Conservation (phyloP, 2,888 invertebrate genomes). For the Agrypnus murinus region DNA sequence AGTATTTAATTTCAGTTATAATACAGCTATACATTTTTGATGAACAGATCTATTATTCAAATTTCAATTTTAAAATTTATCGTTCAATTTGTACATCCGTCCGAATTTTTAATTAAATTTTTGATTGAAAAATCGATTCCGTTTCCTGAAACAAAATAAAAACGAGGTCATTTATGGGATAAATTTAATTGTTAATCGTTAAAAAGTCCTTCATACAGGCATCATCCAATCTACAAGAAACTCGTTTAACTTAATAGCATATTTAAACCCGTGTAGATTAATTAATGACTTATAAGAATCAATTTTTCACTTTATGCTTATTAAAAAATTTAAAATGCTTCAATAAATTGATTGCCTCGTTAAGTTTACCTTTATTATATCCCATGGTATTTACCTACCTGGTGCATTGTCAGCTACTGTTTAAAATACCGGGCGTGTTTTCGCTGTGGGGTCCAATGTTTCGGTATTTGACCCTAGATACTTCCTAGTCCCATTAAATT, state of each 20-base stretch:
- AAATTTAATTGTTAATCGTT: too few relatives aligned
- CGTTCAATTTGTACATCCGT: too few relatives aligned
- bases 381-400: slow-evolving; percentile 53
- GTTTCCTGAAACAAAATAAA: too few relatives aligned
- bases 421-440: slow-evolving; percentile 55
- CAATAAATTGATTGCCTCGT: slow-evolving; percentile 30
- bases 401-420: slow-evolving; percentile 54
- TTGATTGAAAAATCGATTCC: too few relatives aligned
- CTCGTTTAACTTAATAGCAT: slow-evolving; percentile 21
- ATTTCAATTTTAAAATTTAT: too few relatives aligned
- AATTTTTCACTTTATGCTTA: slow-evolving; percentile 23
- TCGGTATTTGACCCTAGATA: slow-evolving; percentile 54
- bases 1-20: too few relatives aligned
- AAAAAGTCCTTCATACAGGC: too few relatives aligned
- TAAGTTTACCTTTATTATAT: slow-evolving; percentile 36
- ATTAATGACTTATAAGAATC: slow-evolving; percentile 24
- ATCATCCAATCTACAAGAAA: neutral
- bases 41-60: too few relatives aligned
- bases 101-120: too few relatives aligned
- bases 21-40: too few relatives aligned
- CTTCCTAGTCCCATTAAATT: slow-evolving; percentile 58
- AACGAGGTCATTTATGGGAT: too few relatives aligned
- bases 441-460: slow-evolving; percentile 57
- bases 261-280: slow-evolving; percentile 2
- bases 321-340: slow-evolving; percentile 22